A percentile compares a stretch with the other conserved stretches of the same genome.
Conservation (phyloP, 2,888 invertebrate genomes). For the Tupiocoris notatus region DNA sequence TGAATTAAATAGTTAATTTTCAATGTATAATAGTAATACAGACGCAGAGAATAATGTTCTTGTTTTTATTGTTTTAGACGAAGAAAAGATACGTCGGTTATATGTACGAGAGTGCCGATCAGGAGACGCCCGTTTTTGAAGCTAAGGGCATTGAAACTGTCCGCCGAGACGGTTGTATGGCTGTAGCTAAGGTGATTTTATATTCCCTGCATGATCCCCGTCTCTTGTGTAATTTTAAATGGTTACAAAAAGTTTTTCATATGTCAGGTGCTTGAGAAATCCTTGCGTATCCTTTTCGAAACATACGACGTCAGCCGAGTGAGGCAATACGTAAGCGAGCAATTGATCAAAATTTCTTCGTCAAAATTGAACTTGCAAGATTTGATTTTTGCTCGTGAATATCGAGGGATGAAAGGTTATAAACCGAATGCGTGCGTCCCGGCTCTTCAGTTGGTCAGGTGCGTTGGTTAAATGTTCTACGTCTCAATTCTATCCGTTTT, state of each 20-base stretch:
- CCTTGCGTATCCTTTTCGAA: conserved; percentile 79
- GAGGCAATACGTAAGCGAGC: conserved; percentile 71
- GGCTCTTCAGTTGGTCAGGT: conserved; percentile 88
- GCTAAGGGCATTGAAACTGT: conserved; percentile 99
- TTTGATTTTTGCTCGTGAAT: conserved; percentile 92
- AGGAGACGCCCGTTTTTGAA: conserved; percentile 80
- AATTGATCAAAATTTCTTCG: conserved; percentile 71
- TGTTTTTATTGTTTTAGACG: conserved; percentile 60
- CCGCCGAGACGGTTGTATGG: conserved; percentile 91
- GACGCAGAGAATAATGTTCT: too few relatives aligned
- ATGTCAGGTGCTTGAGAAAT: conserved; percentile 79
- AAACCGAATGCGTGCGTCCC: conserved; percentile 88
- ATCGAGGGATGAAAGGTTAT: conserved; percentile 82
- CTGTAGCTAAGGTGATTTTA: conserved; percentile 75
- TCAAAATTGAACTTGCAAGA: conserved; percentile 78
- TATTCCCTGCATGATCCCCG: not conserved
- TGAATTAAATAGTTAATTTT: too few relatives aligned
- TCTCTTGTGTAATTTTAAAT: too few relatives aligned
- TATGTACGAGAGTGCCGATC: conserved; percentile 88
- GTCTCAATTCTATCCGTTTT: too few relatives aligned
- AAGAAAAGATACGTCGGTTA: conserved; percentile 96
- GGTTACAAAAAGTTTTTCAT: conserved; percentile 29
- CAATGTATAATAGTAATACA: too few relatives aligned
- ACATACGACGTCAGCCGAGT: conserved; percentile 79
- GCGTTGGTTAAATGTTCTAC: too few relatives aligned